Evolutionary conservation across 2,113 vertebrate genomes (phyloP).

Genomic region (Tympanuchus pallidicinctus): DNA sequence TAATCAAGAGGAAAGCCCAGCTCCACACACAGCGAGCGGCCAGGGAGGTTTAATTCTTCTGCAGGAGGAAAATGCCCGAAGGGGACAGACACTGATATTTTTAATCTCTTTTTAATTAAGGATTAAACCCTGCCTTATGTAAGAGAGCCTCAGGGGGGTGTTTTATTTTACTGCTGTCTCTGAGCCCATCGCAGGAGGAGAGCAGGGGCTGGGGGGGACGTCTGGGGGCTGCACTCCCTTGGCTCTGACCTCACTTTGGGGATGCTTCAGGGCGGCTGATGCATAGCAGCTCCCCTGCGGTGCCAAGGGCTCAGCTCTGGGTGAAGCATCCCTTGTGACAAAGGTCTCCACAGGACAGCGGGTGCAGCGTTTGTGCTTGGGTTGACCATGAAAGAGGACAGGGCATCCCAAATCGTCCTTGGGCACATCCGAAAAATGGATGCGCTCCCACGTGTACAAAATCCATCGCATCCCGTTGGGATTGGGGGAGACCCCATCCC

Average conservation of each 20-base stretch:
- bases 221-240: neutral
- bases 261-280: neutral
- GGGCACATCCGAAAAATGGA: neutral
- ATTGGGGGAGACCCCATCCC: neutral
- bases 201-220: neutral
- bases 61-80: constrained; percentile 33
- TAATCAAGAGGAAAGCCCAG: constrained; percentile 42
- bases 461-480: neutral
- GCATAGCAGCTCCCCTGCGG: neutral
- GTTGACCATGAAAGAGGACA: neutral
- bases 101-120: constrained; percentile 84
- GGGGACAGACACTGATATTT: constrained; percentile 69
- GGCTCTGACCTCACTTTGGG: neutral
- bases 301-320: neutral
- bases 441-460: too few species aligned
- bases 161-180: neutral
- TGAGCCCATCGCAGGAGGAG: accelerated
- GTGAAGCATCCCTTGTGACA: neutral
- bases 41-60: constrained; percentile 51
- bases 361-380: neutral
- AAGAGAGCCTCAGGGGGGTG: constrained; percentile 3
- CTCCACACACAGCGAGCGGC: neutral
- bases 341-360: neutral
- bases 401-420: neutral
- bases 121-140: constrained; percentile 68